These are phyloP conservation scores for Rhogogaster chlorosoma DNA, from an alignment of 2,888 invertebrate species.

Conservation along the genomic window DNA sequence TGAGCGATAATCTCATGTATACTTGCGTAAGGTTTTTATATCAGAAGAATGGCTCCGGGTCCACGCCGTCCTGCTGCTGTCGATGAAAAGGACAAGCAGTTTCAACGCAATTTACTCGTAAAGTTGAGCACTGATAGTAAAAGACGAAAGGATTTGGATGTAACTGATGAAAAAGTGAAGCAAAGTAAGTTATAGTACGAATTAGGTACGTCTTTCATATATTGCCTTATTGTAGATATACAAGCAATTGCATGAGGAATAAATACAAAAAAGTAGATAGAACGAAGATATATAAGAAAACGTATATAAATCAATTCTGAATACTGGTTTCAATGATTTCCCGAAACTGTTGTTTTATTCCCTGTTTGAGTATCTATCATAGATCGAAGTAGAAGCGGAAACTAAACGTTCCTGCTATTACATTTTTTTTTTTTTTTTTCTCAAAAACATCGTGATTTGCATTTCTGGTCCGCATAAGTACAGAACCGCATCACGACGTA, in stretches of 20 bases:
- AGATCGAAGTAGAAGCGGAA: not conserved
- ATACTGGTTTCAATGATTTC: not conserved
- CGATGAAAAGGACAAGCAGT: slow-evolving; percentile 23
- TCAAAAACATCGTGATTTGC: not conserved
- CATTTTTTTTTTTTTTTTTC: not conserved
- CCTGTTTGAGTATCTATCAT: not conserved
- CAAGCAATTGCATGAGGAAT: not conserved
- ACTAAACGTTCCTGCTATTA: not conserved
- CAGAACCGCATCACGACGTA: not conserved
- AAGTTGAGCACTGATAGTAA: slow-evolving; percentile 37
- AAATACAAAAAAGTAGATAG: not conserved
- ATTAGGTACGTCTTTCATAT: not conserved
- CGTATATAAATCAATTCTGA: not conserved
- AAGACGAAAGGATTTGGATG: slow-evolving; percentile 16
- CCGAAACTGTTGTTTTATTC: not conserved
- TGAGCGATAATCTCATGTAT: not conserved
- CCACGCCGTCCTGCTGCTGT: not conserved
- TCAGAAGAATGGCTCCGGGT: slow-evolving; percentile 30
- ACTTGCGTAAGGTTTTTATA: not conserved
- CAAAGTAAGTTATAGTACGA: slow-evolving; percentile 8
- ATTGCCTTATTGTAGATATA: not conserved
- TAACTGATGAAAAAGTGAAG: slow-evolving; percentile 6
- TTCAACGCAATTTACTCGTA: slow-evolving; percentile 24
- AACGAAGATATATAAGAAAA: not conserved
- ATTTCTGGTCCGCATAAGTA: not conserved